These are phyloP conservation scores for Hylyphantes graminicola DNA, from an alignment of 1,140 invertebrate genomes.

Conservation along the genomic window DNA sequence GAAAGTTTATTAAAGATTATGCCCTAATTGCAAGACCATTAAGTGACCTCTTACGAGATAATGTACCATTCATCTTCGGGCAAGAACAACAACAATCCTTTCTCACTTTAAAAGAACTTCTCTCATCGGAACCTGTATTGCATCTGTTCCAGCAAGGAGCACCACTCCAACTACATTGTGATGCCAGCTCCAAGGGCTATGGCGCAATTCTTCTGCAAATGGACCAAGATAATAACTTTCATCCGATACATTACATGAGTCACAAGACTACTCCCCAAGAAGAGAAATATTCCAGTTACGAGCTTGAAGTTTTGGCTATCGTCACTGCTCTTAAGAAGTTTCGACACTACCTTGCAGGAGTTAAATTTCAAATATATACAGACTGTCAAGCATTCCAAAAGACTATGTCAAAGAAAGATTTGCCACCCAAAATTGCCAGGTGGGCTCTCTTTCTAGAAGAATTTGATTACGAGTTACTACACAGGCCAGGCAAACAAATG, in stretches of 20 bases:
- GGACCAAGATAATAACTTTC: conserved; percentile 60
- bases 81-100: conserved; percentile 65
- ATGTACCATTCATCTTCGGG: conserved; percentile 66
- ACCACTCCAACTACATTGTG: conserved; percentile 5
- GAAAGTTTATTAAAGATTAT: conserved; percentile 64
- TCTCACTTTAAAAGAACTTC: conserved; percentile 65
- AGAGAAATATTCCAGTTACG: conserved; percentile 20
- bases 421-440: not conserved
- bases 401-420: not conserved
- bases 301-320: conserved; percentile 25
- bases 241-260: conserved; percentile 24
- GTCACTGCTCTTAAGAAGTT: conserved; percentile 19
- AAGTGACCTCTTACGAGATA: conserved; percentile 67
- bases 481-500: not conserved
- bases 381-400: conserved; percentile 18
- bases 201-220: conserved; percentile 70
- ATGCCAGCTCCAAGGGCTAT: conserved; percentile 69
- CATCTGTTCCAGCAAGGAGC: conserved; percentile 62
- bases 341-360: conserved; percentile 14
- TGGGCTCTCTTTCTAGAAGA: not conserved
- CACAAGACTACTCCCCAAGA: conserved; percentile 9
- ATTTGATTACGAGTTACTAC: not conserved
- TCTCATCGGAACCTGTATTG: conserved; percentile 63
- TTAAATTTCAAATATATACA: conserved; percentile 41
- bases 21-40: conserved; percentile 65